Evolutionary conservation across 1,140 invertebrate genomes (phyloP), one percentile per base, ranked within the genome.

Genomic region (Copidosoma floridanum): DNA sequence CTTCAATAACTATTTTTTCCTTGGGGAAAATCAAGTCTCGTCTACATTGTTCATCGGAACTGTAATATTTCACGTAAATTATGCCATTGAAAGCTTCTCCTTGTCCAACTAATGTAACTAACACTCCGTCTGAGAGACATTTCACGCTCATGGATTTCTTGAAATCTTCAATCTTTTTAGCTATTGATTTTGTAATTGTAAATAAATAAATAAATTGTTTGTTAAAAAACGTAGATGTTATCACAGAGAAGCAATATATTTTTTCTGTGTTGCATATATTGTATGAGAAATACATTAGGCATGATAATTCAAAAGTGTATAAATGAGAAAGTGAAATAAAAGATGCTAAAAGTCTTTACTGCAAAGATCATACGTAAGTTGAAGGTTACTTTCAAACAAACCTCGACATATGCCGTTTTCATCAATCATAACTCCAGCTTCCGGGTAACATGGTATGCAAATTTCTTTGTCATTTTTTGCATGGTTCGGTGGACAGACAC

Each of bases 31-130:
- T 57, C 14, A 63, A 27, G 18, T 63, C 85, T 43, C 88, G 82
- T 65, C 93, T 83, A 76, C 94, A 97, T 44, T 93, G 84, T 72
- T 93, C 91, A 68, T 96, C 92, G 74, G 95, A 95, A 71, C 92
- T 95, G 73, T 95, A 92, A 10, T 94, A 93, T 81, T 96, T 96
- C 0, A 97, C 94, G 68, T 97, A 97, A 0, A 97, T 79, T 1
- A 97, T 88, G 3, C 94, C 94, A 67, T 95, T 93, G 73, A 95
- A 96, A 43, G 89, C 90, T 66, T 88, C 81, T 73, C 88, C 83
- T 59, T 84, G 47, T 5, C 55, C 55, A 2, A 29, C 35, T 12
- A 47, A 95, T 89, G 69, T 90, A 1, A 96, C 92, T 71, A 93
- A 89, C 0, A 97, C 91, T 26, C 94, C 94, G 77, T 97, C 93